A percentile compares a stretch with the other conserved stretches of the same genome.
These are phyloP conservation scores for Trisateles emortualis DNA, from an alignment of 2,888 invertebrate genomes.

Conservation along the genomic window DNA sequence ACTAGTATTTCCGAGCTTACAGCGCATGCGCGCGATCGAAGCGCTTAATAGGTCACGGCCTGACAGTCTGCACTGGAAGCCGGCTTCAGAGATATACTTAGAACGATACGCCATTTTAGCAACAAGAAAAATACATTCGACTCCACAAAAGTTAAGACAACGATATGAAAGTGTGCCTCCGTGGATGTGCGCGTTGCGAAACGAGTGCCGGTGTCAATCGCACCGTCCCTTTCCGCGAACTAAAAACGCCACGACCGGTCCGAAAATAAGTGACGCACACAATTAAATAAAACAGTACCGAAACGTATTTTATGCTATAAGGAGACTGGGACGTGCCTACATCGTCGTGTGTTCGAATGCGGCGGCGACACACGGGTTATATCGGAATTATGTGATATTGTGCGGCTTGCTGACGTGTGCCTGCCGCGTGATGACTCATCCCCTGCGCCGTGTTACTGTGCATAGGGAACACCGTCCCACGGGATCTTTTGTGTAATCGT, in stretches of 20 bases:
- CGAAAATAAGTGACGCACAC: slow-evolving; percentile 60
- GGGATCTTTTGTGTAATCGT: slow-evolving; percentile 44
- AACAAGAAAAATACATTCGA: slow-evolving; percentile 40
- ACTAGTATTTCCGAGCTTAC: slow-evolving; percentile 67
- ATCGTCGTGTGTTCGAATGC: slow-evolving; percentile 28
- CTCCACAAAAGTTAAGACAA: slow-evolving; percentile 22
- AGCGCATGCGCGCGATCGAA: slow-evolving; percentile 77
- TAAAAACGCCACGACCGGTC: slow-evolving; percentile 54
- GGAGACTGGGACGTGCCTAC: slow-evolving; percentile 58
- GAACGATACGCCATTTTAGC: slow-evolving; percentile 65
- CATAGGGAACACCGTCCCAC: slow-evolving; percentile 46
- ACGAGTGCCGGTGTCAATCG: slow-evolving; percentile 38
- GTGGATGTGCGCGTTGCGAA: slow-evolving; percentile 39
- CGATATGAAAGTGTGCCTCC: slow-evolving; percentile 45
- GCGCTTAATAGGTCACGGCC: slow-evolving; percentile 80
- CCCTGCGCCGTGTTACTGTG: slow-evolving; percentile 56
- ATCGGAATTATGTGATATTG: slow-evolving; percentile 54
- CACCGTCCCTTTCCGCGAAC: slow-evolving; percentile 53
- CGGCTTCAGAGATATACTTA: slow-evolving; percentile 72
- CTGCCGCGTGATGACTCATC: slow-evolving; percentile 62
- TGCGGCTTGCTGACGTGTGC: slow-evolving; percentile 60
- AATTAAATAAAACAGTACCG: slow-evolving; percentile 58
- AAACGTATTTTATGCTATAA: slow-evolving; percentile 53
- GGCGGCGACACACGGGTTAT: slow-evolving; percentile 38
- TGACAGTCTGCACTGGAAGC: slow-evolving; percentile 77